Conservation (phyloP, 2,888 invertebrate species). For the Trichacis sp. region DNA sequence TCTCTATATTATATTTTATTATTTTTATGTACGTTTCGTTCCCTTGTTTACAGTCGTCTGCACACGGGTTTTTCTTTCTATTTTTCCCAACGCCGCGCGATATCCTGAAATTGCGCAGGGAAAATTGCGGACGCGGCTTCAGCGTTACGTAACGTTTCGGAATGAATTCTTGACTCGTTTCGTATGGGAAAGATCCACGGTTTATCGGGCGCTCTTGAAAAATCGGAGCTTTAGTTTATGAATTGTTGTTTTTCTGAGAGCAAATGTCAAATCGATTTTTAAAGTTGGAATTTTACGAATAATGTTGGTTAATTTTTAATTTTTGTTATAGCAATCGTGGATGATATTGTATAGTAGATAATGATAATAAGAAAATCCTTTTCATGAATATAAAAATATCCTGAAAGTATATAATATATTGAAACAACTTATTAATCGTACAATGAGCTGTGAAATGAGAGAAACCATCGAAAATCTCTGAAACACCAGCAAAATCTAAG, state of each 20-base stretch:
- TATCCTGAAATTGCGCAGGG: not conserved
- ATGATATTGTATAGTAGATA: too few species aligned
- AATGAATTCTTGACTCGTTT: not conserved
- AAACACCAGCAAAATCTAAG: too few species aligned
- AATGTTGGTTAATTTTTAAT: too few species aligned
- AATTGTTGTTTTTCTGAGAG: not conserved
- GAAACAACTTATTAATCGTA: too few species aligned
- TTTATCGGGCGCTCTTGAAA: not conserved
- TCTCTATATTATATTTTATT: too few species aligned
- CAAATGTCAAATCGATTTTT: not conserved
- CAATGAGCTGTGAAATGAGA: too few species aligned
- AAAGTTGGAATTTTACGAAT: not conserved
- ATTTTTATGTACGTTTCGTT: too few species aligned
- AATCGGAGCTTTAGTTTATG: not conserved
- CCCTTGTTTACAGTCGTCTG: conserved; percentile 26
- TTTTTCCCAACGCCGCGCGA: not conserved
- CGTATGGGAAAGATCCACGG: not conserved
- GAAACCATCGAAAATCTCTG: too few species aligned
- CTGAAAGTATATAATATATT: too few species aligned
- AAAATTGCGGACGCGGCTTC: not conserved
- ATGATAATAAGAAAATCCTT: too few species aligned
- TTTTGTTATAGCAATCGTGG: too few species aligned
- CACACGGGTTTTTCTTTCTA: conserved; percentile 18
- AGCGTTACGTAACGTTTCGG: not conserved
- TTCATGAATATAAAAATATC: too few species aligned